Evolutionary conservation across 2,888 invertebrate species (phyloP).

Genomic region (Zhuqinia jingwanae): DNA sequence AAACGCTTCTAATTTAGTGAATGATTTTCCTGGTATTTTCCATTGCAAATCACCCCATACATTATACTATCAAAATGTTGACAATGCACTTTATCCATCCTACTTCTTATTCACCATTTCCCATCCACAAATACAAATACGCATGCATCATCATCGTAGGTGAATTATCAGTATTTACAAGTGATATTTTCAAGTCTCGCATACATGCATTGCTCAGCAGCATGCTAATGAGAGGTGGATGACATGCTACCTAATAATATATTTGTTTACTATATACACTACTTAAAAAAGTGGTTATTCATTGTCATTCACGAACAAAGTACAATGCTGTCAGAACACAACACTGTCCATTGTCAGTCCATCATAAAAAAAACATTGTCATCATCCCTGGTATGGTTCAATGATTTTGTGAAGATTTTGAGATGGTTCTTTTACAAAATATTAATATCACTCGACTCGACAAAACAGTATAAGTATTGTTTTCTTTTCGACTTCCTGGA

Average conservation of each 20-base stretch:
- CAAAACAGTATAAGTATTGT: background rate
- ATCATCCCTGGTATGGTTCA: conserved; percentile 1
- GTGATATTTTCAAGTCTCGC: too few relatives aligned
- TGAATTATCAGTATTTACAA: too few relatives aligned
- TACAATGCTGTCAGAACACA: conserved; percentile 4
- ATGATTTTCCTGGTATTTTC: conserved; percentile 16
- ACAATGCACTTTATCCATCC: background rate
- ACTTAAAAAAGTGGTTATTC: conserved; percentile 20
- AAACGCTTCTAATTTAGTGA: background rate
- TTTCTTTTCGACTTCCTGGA: background rate
- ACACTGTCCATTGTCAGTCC: background rate
- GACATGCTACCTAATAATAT: background rate
- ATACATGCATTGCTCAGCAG: background rate
- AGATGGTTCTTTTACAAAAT: background rate
- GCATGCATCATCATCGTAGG: too few relatives aligned
- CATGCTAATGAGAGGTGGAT: conserved; percentile 28
- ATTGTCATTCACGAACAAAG: conserved; percentile 16
- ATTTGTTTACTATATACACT: background rate
- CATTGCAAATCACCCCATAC: background rate
- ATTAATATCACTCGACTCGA: conserved; percentile 10
- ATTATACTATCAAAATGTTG: background rate
- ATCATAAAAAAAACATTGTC: background rate
- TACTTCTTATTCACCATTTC: background rate
- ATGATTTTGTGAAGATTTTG: conserved; percentile 27
- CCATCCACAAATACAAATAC: too few relatives aligned